Evolutionary conservation across 2,113 vertebrate species (phyloP), one percentile per base, ranked within the genome.

Genomic region (Nipponia nippon): DNA sequence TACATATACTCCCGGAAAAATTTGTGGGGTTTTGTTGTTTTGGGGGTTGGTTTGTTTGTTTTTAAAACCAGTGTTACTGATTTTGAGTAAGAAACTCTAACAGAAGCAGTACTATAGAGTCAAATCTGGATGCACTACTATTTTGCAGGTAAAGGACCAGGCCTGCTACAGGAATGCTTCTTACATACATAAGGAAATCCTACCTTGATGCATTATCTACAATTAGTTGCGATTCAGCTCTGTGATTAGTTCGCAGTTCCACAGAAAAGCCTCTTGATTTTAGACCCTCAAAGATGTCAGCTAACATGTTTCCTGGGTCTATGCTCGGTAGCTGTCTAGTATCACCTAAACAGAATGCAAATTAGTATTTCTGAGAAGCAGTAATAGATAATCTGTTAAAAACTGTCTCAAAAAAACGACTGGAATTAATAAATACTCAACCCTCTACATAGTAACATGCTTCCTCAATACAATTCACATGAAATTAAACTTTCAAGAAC

Each of bases 271-370:
- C 97, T 89, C 95, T 97, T 50, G 85, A 67, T 77, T 86, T 97
- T 18, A 99, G 96, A 65, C 97, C 97, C 65, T 98, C 92, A 95
- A 98, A 99, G 86, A 99, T 76, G 95, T 99, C 98, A 53, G 94
- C 89, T 40, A 99, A 92, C 90, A 98, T 70, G 86, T 99, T 99
- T 49, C 99, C 99, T 67, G 99, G 98, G 36, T 98, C 98, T 93
- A 99, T 99, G 95, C 99, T 99, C 50, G 99, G 98, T 36, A 99
- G 96, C 79, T 99, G 99, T 40, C 98, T 98, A 65, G 99, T 84
- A 94, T 99, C 98, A 95, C 99, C 99, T 99, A 65, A 83, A 97
- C 27, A 72, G 34, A 92, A 71, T 12, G 12, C 16, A 73, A 22
- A 5, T 47, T 40, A 65, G 29, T 20, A 69, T 75, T 77, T 69